These are phyloP conservation scores for Agrypnus murinus DNA, from an alignment of 2,888 invertebrate genomes.

Conservation along the genomic window DNA sequence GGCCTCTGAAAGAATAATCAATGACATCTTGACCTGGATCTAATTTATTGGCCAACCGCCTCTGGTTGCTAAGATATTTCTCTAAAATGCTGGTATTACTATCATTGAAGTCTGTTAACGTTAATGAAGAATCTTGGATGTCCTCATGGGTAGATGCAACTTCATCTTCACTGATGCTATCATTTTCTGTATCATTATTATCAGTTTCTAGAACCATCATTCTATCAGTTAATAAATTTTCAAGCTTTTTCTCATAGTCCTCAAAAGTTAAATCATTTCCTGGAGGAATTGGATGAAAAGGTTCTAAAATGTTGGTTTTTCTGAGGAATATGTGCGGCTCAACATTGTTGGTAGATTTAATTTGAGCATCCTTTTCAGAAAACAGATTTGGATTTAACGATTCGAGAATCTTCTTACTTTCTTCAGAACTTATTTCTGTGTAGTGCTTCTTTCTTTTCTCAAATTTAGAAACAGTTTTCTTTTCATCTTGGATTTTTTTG, in stretches of 20 bases:
- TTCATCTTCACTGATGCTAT: not conserved
- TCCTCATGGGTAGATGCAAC: not conserved
- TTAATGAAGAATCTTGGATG: not conserved
- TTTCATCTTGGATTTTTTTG: constrained; percentile 1
- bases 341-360: not conserved
- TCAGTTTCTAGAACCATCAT: not conserved
- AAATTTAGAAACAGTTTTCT: not conserved
- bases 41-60: not conserved
- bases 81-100: constrained; percentile 20
- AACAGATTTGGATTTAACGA: constrained; percentile 16
- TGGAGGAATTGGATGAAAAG: not conserved
- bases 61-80: constrained; percentile 21
- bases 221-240: constrained; percentile 34
- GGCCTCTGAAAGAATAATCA: not conserved
- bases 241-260: constrained; percentile 43
- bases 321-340: not conserved
- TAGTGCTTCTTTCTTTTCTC: constrained; percentile 19
- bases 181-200: not conserved
- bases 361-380: not conserved
- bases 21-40: not conserved
- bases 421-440: constrained; percentile 9
- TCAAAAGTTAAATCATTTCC: constrained; percentile 35
- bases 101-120: constrained; percentile 6
- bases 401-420: constrained; percentile 31
- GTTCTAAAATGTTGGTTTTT: too few species aligned